Base-by-base conservation (phyloP, 2,888 invertebrate species). In the Agonopterix arenella region DNA sequence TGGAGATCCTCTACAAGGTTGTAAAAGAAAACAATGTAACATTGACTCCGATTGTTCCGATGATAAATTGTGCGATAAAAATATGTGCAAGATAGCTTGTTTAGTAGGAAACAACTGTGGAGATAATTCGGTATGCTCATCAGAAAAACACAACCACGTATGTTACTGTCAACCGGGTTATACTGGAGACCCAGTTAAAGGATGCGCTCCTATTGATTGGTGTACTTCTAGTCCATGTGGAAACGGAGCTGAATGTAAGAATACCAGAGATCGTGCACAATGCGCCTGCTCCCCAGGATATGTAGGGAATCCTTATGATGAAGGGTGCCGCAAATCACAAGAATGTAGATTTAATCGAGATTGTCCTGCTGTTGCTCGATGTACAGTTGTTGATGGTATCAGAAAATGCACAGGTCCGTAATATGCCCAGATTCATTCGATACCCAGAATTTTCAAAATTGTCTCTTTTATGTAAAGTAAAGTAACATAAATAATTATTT, bases 71-170 rank as follows among this genome's bases (percentile, higher is more conserved):
- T 97, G 97, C 64, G 93, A 96, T 56, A 90, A 92, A 54, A 93
- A 93, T 70, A 94, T 93, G 86, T 97, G 97, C 72, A 95, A 96
- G 85, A 95, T 96, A 54, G 95, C 96, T 11, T 97, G 97, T 70
- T 88, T 96, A 13, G 92, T 93, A 3, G 90, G 93, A n/a, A 95
- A 96, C 75, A 93, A 94, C 11, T 97, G 97, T 66, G 96, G 96
- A 0, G 92, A 93, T 48, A 96, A 97, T 76, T 94, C 97, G 0
- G 86, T 97, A 42, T 97, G 97, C 70, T 94, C 96, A 0, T 94
- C 96, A 1, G 95, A 96, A 75, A 92, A 93, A 65, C 97, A 97
- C 68, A 90, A 90, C 55, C 94, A 94, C 73, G 90, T 90, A 44
- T 88, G 84, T 70, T 94, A 95, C 64, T 97, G 97, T 72, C 96